Conservation (phyloP, 2,797 vertebrate species). For the Galago senegalensis region DNA sequence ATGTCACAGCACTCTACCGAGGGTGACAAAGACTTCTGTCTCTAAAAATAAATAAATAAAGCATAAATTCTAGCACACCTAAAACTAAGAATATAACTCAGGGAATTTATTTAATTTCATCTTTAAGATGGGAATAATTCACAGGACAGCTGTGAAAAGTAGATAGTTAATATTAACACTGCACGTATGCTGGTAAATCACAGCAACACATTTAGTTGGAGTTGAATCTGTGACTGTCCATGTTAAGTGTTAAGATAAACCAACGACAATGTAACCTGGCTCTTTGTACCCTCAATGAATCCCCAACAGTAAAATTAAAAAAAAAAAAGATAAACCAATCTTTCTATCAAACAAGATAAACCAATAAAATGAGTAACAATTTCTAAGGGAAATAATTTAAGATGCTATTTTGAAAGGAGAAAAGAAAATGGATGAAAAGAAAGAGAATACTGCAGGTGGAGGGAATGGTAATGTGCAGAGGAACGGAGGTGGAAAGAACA, state of each 20-base stretch:
- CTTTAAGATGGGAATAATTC: slow-evolving; percentile 30
- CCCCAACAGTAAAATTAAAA: too few relatives aligned
- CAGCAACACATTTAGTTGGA: background rate
- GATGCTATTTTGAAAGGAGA: slow-evolving; percentile 42
- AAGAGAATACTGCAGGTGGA: background rate
- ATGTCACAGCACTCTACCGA: too few relatives aligned
- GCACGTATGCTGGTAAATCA: background rate
- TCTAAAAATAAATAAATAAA: background rate
- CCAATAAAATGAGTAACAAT: slow-evolving; percentile 42
- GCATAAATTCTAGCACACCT: slow-evolving; percentile 40
- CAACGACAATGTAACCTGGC: slow-evolving; percentile 10
- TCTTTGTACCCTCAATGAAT: too few relatives aligned
- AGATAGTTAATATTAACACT: background rate
- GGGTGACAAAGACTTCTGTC: background rate
- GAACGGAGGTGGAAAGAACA: background rate
- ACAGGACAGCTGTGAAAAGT: slow-evolving; percentile 32
- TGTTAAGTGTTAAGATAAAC: slow-evolving; percentile 20
- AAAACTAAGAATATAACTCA: slow-evolving; percentile 33
- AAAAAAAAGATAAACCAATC: too few relatives aligned
- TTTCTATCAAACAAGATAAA: too few relatives aligned
- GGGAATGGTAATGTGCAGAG: slow-evolving; percentile 14
- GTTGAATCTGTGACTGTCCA: background rate
- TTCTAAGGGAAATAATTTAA: slow-evolving; percentile 54
- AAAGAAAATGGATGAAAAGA: slow-evolving; percentile 21
- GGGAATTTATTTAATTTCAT: slow-evolving; percentile 22